Evolutionary conservation across 2,113 vertebrate species (phyloP).

Genomic region (Aegithalos caudatus): DNA sequence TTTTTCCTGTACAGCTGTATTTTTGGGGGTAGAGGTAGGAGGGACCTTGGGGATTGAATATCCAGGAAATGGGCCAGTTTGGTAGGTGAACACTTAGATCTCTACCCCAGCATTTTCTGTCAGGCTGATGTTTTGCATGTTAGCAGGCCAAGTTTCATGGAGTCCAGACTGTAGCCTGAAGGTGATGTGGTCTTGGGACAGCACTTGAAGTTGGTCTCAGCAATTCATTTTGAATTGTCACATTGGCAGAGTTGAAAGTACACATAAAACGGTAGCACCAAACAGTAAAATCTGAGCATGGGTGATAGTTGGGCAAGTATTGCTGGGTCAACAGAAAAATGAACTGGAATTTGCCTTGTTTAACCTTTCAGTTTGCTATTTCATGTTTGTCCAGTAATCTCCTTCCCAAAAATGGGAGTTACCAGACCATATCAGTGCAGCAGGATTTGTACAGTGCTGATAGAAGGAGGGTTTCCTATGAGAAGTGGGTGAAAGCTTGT

Average conservation of each 20-base stretch:
- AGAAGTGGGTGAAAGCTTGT: not conserved
- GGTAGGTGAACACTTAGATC: not conserved
- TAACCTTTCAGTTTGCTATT: not conserved
- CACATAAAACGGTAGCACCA: not conserved
- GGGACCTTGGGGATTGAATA: not conserved
- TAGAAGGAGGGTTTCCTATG: not conserved
- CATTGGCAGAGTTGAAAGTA: not conserved
- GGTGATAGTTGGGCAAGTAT: not conserved
- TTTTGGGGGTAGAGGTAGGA: not conserved
- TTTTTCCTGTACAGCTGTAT: not conserved
- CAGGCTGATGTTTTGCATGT: not conserved
- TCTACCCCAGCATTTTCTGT: not conserved
- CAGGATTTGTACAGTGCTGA: not conserved
- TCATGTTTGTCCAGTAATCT: not conserved
- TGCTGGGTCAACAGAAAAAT: not conserved
- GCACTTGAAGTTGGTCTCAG: not conserved
- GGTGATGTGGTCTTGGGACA: not conserved
- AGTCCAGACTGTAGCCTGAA: not conserved
- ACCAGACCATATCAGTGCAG: not conserved
- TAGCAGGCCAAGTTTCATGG: not conserved
- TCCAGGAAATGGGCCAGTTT: not conserved
- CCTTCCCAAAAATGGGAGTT: not conserved
- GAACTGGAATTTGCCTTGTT: conserved; percentile 8
- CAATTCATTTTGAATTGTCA: not conserved
- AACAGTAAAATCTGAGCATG: not conserved